phyloP scores from a whole-genome alignment of 1,140 invertebrate species.

The Uloborus diversus region DNA sequence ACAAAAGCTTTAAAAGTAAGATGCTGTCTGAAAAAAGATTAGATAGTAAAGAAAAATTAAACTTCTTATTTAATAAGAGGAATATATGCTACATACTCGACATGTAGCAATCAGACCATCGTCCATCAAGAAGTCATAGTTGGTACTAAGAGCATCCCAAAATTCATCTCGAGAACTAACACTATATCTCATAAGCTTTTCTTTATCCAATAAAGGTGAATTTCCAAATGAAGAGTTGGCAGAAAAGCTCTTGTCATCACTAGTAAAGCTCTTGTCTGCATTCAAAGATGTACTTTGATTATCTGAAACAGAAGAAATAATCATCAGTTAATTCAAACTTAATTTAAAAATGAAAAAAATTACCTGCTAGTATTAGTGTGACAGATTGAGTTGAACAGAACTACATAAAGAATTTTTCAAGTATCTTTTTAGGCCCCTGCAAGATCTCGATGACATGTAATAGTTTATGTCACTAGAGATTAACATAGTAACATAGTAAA shows the following conservation, averaged over 20 bases:
- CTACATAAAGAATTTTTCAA: no score
- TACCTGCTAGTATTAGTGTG: no score
- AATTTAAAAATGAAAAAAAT: no score
- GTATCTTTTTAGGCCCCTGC: no score
- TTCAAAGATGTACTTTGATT: not conserved
- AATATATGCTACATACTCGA: slow-evolving; percentile 70
- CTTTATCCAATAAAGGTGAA: slow-evolving; percentile 11
- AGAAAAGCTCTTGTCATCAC: not conserved
- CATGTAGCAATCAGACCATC: slow-evolving; percentile 89
- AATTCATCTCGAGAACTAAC: slow-evolving; percentile 75
- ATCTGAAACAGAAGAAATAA: no score
- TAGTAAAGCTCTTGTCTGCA: not conserved
- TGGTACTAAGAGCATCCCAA: slow-evolving; percentile 82
- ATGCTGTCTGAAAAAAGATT: no score
- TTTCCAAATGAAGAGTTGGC: slow-evolving; percentile 12
- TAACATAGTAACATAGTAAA: no score
- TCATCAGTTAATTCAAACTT: no score
- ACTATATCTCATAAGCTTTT: slow-evolving; percentile 13
- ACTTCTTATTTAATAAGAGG: not conserved
- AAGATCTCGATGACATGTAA: no score
- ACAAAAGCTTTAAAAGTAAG: no score
- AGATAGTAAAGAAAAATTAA: not conserved
- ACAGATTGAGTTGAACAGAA: no score
- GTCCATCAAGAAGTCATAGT: slow-evolving; percentile 94
- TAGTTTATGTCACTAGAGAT: no score